phyloP scores from a whole-genome alignment of 2,888 invertebrate species.

The Willowsia nigromaculata region DNA sequence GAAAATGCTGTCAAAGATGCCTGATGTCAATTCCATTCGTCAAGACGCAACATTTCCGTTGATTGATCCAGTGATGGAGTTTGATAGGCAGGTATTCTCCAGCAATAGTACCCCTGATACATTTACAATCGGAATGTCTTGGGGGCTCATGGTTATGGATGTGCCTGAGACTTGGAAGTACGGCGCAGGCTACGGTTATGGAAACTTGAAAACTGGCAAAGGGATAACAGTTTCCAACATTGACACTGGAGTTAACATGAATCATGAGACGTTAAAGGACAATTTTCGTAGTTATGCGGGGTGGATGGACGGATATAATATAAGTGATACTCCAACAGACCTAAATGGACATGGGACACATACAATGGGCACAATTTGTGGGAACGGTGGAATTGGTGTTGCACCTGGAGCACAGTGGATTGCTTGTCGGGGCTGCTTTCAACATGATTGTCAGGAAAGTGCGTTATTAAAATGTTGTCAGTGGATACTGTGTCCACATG shows the following conservation, averaged over 20 bases:
- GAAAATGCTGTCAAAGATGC: slow-evolving; percentile 9
- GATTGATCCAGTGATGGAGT: background rate
- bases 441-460: background rate
- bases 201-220: background rate
- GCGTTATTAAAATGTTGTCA: slow-evolving; percentile 35
- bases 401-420: slow-evolving; percentile 55
- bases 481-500: slow-evolving; percentile 51
- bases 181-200: background rate
- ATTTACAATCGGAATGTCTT: background rate
- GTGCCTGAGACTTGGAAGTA: slow-evolving; percentile 20
- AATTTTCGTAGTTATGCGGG: slow-evolving; percentile 7
- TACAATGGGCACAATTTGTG: slow-evolving; percentile 49
- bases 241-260: slow-evolving; percentile 38
- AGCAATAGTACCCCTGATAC: background rate
- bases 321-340: background rate
- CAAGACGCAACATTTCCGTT: background rate
- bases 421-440: slow-evolving; percentile 32
- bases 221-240: background rate
- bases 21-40: background rate
- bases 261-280: slow-evolving; percentile 3
- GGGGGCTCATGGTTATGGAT: slow-evolving; percentile 5
- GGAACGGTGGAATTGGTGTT: slow-evolving; percentile 30
- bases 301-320: slow-evolving; percentile 41
- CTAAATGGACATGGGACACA: slow-evolving; percentile 45
- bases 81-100: background rate